Percentiles rank a stretch among this genome's conserved stretches.
Conservation (phyloP, 64 coral and sea anemone genomes). For the Exaiptasia diaphana region DNA sequence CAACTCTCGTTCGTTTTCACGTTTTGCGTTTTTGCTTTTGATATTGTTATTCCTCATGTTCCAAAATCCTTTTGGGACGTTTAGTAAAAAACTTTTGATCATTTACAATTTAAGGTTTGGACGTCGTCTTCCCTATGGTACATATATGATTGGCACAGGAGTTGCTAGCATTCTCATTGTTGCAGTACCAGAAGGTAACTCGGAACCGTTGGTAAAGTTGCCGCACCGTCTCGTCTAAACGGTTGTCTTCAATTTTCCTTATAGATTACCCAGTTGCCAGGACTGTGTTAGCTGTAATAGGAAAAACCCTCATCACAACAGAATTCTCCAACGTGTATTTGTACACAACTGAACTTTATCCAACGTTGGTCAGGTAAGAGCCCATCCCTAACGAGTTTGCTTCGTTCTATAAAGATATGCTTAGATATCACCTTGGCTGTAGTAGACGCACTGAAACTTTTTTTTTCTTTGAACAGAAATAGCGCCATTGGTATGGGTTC, state of each 20-base stretch:
- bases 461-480: background rate
- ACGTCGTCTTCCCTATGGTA: constrained; percentile 5
- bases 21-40: background rate
- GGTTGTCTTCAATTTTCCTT: too few relatives aligned
- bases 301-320: constrained; percentile 5
- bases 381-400: too few relatives aligned
- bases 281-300: constrained; percentile 35
- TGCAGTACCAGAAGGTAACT: constrained; percentile 34
- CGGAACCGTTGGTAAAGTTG: too few relatives aligned
- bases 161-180: constrained; percentile 12
- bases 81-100: too few relatives aligned
- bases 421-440: too few relatives aligned
- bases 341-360: constrained; percentile 40
- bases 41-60: too few relatives aligned
- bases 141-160: constrained; percentile 7
- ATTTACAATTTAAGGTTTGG: constrained; percentile 8
- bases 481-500: constrained; percentile 16
- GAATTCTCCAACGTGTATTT: constrained; percentile 50
- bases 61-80: too few relatives aligned
- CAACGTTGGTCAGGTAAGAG: constrained; percentile 34
- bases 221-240: too few relatives aligned
- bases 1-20: too few relatives aligned
- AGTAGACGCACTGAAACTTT: background rate
- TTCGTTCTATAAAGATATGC: too few relatives aligned
- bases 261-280: background rate